Conservation (phyloP, 2,888 invertebrate genomes). For the Drosophila sordidula region DNA sequence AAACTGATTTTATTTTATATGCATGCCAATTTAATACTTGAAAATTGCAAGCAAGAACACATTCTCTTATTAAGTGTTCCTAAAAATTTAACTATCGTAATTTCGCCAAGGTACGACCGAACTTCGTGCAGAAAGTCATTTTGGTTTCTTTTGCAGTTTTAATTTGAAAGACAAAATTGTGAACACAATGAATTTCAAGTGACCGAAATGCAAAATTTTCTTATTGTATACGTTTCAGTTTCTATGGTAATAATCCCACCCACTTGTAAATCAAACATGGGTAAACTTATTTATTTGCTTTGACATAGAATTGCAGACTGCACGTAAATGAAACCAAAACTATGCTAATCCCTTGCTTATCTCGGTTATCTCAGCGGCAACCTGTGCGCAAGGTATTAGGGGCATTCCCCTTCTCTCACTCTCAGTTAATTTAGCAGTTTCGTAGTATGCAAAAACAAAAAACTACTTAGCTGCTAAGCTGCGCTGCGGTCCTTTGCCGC, state of each 20-base stretch:
- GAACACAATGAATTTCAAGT: background rate
- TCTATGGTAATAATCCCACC: background rate
- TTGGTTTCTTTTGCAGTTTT: too few relatives aligned
- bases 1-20: too few relatives aligned
- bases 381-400: slow-evolving; percentile 17
- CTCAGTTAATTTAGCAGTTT: slow-evolving; percentile 67
- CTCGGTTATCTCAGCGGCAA: slow-evolving; percentile 34
- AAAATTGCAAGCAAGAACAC: too few relatives aligned
- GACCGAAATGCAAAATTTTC: background rate
- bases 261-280: background rate
- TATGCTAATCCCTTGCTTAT: slow-evolving; percentile 69
- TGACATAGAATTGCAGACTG: background rate
- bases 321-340: slow-evolving; percentile 33
- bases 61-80: too few relatives aligned
- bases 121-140: too few relatives aligned
- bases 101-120: too few relatives aligned
- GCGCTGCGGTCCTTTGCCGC: slow-evolving; percentile 66
- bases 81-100: too few relatives aligned
- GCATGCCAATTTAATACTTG: background rate
- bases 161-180: background rate
- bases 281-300: slow-evolving; percentile 6
- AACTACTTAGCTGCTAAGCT: slow-evolving; percentile 77
- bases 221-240: background rate
- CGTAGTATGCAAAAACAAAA: slow-evolving; percentile 71
- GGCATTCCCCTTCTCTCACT: background rate